Percentiles rank a stretch among this genome's conserved stretches.
Conservation (phyloP, 2,888 invertebrate species). For the Tinea trinotella region DNA sequence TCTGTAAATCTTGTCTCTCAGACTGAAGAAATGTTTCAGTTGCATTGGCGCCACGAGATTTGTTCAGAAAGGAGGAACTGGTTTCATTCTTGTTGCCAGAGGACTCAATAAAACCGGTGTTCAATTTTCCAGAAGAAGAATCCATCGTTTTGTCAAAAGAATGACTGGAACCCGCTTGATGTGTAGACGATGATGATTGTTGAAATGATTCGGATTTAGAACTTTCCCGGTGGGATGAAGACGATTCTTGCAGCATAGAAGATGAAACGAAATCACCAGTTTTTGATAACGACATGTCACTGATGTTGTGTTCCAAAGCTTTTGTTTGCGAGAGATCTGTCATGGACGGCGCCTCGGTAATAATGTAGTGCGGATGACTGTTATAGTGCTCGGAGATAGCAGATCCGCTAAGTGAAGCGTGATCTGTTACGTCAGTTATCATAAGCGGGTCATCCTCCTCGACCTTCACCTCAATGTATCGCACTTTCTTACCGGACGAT, state of each 20-base stretch:
- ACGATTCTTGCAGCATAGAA: slow-evolving; percentile 45
- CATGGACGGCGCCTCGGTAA: slow-evolving; percentile 65
- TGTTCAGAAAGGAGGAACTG: slow-evolving; percentile 36
- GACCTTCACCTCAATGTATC: slow-evolving; percentile 68
- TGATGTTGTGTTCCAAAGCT: slow-evolving; percentile 48
- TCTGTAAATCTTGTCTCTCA: slow-evolving; percentile 50
- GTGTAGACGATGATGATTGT: slow-evolving; percentile 53
- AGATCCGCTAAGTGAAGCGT: slow-evolving; percentile 61
- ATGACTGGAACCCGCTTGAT: slow-evolving; percentile 51
- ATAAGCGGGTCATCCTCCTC: slow-evolving; percentile 68
- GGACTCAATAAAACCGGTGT: slow-evolving; percentile 59
- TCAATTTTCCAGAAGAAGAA: slow-evolving; percentile 52
- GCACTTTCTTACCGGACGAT: slow-evolving; percentile 63
- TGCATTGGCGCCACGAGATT: slow-evolving; percentile 51
- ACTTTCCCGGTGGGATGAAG: slow-evolving; percentile 54
- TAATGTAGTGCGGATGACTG: slow-evolving; percentile 67
- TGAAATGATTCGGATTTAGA: slow-evolving; percentile 59
- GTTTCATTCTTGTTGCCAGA: slow-evolving; percentile 33
- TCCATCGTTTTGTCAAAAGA: slow-evolving; percentile 51
- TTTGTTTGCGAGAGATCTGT: slow-evolving; percentile 58
- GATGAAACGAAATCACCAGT: slow-evolving; percentile 59
- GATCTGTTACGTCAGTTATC: slow-evolving; percentile 66
- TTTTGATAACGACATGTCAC: slow-evolving; percentile 57
- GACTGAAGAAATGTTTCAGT: slow-evolving; percentile 56
- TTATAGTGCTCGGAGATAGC: slow-evolving; percentile 64